Evolutionary conservation across 2,113 vertebrate species (phyloP).

Genomic region (Osmerus eperlanus): DNA sequence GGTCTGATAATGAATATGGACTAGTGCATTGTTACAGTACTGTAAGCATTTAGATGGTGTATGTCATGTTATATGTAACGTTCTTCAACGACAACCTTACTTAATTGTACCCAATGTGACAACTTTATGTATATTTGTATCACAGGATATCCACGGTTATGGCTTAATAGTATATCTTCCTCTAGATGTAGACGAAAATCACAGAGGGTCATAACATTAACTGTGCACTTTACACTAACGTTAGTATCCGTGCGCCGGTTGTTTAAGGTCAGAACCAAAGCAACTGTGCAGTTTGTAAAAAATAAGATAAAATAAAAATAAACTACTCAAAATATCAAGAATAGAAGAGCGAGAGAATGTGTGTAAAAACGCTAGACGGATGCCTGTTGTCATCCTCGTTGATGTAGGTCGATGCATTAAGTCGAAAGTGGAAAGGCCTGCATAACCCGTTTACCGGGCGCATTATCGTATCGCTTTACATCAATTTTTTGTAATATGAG

Average conservation of each 20-base stretch:
- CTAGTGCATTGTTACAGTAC: too few relatives aligned
- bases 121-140: too few relatives aligned
- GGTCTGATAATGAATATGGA: background rate
- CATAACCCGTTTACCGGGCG: constrained; percentile 75
- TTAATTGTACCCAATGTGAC: too few relatives aligned
- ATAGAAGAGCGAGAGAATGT: constrained; percentile 3
- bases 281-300: background rate
- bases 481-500: constrained; percentile 85
- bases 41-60: too few relatives aligned
- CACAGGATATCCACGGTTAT: too few relatives aligned
- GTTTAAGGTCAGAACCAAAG: background rate
- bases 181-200: too few relatives aligned
- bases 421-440: constrained; percentile 61
- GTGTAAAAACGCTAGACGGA: constrained; percentile 40
- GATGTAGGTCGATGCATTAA: constrained; percentile 58
- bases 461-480: constrained; percentile 88
- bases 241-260: too few relatives aligned
- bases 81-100: too few relatives aligned
- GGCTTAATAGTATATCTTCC: too few relatives aligned
- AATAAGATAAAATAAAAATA: background rate
- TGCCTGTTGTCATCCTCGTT: constrained; percentile 53
- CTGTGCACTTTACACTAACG: too few relatives aligned
- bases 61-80: too few relatives aligned
- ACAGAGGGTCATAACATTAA: too few relatives aligned
- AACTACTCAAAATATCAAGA: background rate